Percentiles rank a stretch among this genome's conserved stretches.
phyloP scores from a whole-genome alignment of 2,888 invertebrate species.

The Lagria hirta region DNA sequence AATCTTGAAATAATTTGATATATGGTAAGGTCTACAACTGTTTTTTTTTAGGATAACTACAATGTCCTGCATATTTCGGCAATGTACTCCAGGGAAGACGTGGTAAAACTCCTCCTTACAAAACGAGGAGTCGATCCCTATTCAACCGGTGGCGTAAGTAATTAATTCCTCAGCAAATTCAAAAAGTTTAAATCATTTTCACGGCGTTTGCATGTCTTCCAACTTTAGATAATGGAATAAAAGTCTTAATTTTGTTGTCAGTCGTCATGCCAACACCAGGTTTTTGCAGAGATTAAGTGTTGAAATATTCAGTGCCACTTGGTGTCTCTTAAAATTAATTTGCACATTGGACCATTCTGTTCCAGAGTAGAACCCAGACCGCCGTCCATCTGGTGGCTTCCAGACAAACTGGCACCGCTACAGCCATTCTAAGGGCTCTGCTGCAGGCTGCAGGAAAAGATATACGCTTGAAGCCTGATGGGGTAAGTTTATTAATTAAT shows the following conservation, averaged over 20 bases:
- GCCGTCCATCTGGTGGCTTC: constrained; percentile 94
- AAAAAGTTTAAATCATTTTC: constrained; percentile 1
- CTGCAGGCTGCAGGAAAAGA: constrained; percentile 89
- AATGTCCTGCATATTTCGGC: constrained; percentile 94
- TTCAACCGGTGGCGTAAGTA: constrained; percentile 89
- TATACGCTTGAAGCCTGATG: constrained; percentile 81
- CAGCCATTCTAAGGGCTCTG: constrained; percentile 85
- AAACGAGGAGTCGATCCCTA: constrained; percentile 90
- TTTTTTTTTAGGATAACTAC: constrained; percentile 81
- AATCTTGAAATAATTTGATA: too few species aligned
- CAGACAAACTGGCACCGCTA: constrained; percentile 88
- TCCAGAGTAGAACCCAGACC: constrained; percentile 87
- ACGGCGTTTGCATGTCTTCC: constrained; percentile 16
- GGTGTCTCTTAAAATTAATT: too few species aligned
- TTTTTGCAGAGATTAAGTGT: constrained; percentile 14
- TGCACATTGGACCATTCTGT: neutral
- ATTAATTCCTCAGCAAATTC: constrained; percentile 3
- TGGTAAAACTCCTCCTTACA: constrained; percentile 84
- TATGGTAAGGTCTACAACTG: neutral
- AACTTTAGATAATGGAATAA: constrained; percentile 18
- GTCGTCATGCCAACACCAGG: constrained; percentile 15
- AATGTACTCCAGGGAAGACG: constrained; percentile 92
- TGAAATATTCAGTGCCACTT: constrained; percentile 7
- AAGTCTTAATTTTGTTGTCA: constrained; percentile 22
- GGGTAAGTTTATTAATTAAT: too few species aligned